Conservation (phyloP, 2,888 invertebrate genomes). For the Heliconius ethilla region DNA sequence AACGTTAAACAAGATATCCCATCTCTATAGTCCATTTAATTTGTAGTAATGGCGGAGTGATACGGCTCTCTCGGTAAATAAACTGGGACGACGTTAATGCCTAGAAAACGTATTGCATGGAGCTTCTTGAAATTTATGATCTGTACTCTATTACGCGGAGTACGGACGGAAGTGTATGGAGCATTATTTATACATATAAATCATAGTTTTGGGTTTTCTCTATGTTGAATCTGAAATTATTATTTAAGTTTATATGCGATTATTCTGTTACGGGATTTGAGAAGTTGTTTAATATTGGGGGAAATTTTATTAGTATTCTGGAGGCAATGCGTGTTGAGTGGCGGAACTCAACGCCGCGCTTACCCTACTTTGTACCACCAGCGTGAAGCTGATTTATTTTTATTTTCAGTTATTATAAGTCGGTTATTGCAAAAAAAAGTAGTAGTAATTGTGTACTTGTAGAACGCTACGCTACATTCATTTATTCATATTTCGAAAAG, state of each 20-base stretch:
- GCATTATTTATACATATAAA: slow-evolving; percentile 46
- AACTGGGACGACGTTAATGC: slow-evolving; percentile 39
- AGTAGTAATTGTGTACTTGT: too few relatives aligned
- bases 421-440: too few relatives aligned
- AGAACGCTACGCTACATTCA: too few relatives aligned
- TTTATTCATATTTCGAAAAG: too few relatives aligned
- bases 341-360: too few relatives aligned
- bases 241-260: slow-evolving; percentile 13
- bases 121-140: slow-evolving; percentile 39
- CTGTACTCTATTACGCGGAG: slow-evolving; percentile 36
- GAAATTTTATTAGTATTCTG: neutral
- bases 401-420: too few relatives aligned
- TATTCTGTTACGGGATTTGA: neutral
- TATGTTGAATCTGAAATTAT: slow-evolving; percentile 25
- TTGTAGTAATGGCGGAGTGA: slow-evolving; percentile 14
- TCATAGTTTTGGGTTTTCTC: slow-evolving; percentile 39
- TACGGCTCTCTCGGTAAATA: slow-evolving; percentile 34
- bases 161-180: slow-evolving; percentile 42
- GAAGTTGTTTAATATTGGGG: neutral
- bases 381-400: too few relatives aligned
- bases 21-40: slow-evolving; percentile 19
- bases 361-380: too few relatives aligned
- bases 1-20: neutral
- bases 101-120: slow-evolving; percentile 43
- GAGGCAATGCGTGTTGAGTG: neutral